Percentiles rank a stretch among this genome's conserved stretches.
Evolutionary conservation across 2,888 invertebrate species (phyloP).

Genomic region (Thysanoteuthis rhombus): DNA sequence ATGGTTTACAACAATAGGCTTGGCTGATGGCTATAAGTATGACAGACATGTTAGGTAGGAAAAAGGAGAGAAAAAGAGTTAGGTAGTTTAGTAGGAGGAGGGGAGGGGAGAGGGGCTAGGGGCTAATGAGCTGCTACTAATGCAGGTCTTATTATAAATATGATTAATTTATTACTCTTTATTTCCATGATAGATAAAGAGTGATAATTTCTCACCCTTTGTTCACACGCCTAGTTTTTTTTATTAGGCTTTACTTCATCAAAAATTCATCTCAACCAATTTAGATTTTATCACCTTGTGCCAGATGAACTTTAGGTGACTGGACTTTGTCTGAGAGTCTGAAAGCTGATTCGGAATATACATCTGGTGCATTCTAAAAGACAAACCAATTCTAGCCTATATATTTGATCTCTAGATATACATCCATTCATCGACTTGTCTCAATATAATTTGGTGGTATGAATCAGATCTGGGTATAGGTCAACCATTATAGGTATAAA

Average conservation of each 20-base stretch:
- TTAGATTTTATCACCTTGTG: background rate
- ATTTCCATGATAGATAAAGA: background rate
- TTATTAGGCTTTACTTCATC: background rate
- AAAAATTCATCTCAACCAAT: background rate
- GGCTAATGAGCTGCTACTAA: no score
- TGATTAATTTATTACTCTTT: background rate
- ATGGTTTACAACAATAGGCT: no score
- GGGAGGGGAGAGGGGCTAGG: no score
- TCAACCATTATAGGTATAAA: no score
- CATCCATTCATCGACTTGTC: no score
- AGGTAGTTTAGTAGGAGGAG: no score
- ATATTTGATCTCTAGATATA: no score
- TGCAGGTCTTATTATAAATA: background rate
- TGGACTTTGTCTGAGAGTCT: background rate
- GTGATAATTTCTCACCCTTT: background rate
- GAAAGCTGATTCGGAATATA: background rate
- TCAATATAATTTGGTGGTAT: no score
- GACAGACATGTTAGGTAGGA: no score
- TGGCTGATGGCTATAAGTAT: no score
- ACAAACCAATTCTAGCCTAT: background rate
- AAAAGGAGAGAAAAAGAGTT: no score
- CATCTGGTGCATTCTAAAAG: background rate
- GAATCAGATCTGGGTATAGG: no score
- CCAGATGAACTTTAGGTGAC: background rate
- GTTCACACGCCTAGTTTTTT: background rate